phyloP scores from a whole-genome alignment of 2,113 vertebrate genomes.

The Chionomys nivalis region DNA sequence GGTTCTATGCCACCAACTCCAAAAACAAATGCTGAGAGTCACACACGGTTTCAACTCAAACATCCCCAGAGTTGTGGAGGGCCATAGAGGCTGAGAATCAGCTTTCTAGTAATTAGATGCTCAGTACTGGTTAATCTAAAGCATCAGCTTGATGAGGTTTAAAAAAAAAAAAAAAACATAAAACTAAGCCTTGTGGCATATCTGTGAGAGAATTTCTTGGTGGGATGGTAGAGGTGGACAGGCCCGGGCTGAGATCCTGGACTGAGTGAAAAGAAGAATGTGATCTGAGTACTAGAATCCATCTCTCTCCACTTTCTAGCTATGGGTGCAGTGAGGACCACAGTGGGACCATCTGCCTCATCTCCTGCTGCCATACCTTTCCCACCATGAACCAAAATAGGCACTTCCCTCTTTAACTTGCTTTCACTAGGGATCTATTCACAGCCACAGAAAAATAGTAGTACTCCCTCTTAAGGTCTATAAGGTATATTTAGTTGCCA shows the following conservation, averaged over 20 bases:
- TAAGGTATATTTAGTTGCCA: neutral
- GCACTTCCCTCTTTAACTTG: neutral
- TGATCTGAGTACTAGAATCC: neutral
- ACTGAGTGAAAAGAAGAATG: neutral
- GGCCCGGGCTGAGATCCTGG: neutral
- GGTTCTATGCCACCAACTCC: neutral
- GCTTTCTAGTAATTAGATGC: neutral
- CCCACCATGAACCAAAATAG: neutral
- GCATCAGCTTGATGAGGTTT: neutral
- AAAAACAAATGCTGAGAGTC: neutral
- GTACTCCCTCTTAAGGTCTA: neutral
- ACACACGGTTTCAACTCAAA: neutral
- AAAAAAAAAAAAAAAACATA: neutral
- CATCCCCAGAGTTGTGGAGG: neutral
- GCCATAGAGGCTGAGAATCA: neutral
- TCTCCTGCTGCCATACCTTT: neutral
- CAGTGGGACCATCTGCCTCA: neutral
- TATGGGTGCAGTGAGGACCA: neutral
- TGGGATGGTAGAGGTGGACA: neutral
- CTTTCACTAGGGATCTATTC: neutral
- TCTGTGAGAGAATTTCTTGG: neutral
- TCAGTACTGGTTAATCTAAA: neutral
- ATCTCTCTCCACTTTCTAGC: neutral
- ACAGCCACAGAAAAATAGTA: neutral
- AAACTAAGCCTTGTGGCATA: neutral